Evolutionary conservation across 2,888 invertebrate species (phyloP).

Genomic region (Drosophila anomelani): DNA sequence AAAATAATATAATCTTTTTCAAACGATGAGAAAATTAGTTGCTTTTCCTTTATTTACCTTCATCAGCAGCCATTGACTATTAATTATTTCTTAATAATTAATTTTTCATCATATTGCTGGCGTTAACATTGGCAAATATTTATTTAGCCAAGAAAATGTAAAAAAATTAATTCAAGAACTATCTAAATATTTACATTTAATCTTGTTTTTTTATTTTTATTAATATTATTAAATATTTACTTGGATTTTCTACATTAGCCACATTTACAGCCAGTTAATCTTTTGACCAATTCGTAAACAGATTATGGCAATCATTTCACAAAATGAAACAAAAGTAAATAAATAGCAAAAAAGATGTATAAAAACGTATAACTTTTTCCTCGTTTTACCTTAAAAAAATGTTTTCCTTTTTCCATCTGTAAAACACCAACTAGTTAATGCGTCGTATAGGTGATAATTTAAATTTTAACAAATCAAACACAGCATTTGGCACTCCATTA

Average conservation of each 20-base stretch:
- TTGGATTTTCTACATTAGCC: background rate
- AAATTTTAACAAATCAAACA: constrained; percentile 1
- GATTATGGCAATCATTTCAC: background rate
- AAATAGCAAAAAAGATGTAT: background rate
- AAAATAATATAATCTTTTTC: too few species aligned
- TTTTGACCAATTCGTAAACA: background rate
- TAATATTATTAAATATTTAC: background rate
- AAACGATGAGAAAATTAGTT: background rate
- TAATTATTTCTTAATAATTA: too few species aligned
- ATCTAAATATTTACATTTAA: background rate
- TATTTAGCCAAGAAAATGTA: background rate
- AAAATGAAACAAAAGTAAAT: background rate
- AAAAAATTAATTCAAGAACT: too few species aligned
- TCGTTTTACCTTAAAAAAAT: too few species aligned
- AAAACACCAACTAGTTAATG: background rate
- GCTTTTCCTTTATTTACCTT: background rate
- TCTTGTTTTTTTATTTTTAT: background rate
- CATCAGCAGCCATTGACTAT: too few species aligned
- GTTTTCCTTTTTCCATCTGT: background rate
- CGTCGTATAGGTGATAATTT: background rate
- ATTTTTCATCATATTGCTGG: background rate
- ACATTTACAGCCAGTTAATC: background rate
- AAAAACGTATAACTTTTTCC: background rate
- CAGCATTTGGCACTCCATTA: constrained; percentile 5
- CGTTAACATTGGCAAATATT: background rate